Conservation (phyloP, 2,888 invertebrate species). For the Tineola bisselliella region DNA sequence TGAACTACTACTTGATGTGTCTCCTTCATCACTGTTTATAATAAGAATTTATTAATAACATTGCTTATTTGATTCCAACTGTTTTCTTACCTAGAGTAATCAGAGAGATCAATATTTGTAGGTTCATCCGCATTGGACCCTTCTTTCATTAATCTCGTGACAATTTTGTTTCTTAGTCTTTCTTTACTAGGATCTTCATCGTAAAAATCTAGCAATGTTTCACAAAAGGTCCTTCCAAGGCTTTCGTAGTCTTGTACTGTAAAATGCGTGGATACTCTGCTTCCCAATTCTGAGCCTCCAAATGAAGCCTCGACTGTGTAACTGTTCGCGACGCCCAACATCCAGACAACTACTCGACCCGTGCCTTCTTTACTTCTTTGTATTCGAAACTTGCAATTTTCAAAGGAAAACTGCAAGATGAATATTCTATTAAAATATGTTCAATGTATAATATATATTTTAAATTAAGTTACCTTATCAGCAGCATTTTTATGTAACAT, state of each 20-base stretch:
- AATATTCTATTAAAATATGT: background rate
- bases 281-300: conserved; percentile 87
- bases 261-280: conserved; percentile 86
- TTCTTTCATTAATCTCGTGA: conserved; percentile 79
- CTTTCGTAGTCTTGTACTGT: conserved; percentile 72
- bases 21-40: conserved; percentile 77
- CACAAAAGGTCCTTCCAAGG: conserved; percentile 90
- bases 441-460: background rate
- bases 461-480: conserved; percentile 75
- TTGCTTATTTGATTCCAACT: background rate
- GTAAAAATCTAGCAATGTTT: conserved; percentile 90
- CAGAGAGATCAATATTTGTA: conserved; percentile 84
- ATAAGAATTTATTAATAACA: background rate
- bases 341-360: conserved; percentile 93
- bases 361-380: conserved; percentile 95
- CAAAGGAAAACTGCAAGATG: conserved; percentile 85
- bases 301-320: conserved; percentile 97
- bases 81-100: conserved; percentile 81
- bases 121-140: conserved; percentile 91
- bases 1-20: conserved; percentile 77
- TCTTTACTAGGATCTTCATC: conserved; percentile 88
- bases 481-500: conserved; percentile 94
- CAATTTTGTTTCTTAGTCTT: conserved; percentile 80
- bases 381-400: conserved; percentile 92
- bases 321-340: conserved; percentile 93